Evolutionary conservation across 2,113 vertebrate genomes (phyloP).

Genomic region (Laticauda laticaudata): DNA sequence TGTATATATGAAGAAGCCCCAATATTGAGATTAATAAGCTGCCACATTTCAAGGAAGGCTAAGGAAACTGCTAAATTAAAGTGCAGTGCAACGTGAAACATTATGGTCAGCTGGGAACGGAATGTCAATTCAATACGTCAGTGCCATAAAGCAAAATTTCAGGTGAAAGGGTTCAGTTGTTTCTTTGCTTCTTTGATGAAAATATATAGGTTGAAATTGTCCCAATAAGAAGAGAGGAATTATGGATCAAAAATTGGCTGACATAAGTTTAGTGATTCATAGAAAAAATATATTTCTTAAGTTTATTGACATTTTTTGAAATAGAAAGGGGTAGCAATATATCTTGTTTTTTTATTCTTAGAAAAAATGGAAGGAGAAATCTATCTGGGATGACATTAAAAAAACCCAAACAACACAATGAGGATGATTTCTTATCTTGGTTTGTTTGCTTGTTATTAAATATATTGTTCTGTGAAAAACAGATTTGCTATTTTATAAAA

Average conservation of each 20-base stretch:
- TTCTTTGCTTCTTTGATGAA: slow-evolving; percentile 41
- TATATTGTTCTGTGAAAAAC: background rate
- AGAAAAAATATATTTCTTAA: slow-evolving; percentile 2
- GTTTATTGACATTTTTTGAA: background rate
- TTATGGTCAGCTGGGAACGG: slow-evolving; percentile 48
- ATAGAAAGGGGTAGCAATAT: background rate
- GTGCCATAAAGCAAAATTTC: slow-evolving; percentile 58
- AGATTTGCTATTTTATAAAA: slow-evolving; percentile 25
- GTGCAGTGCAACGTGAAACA: slow-evolving; percentile 56
- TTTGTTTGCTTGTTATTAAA: background rate
- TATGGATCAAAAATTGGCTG: slow-evolving; percentile 48
- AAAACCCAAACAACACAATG: slow-evolving; percentile 22
- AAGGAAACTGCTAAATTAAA: slow-evolving; percentile 69
- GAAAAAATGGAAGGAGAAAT: slow-evolving; percentile 60
- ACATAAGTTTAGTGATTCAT: slow-evolving; percentile 42
- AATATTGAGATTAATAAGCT: slow-evolving; percentile 69
- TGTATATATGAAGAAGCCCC: slow-evolving; percentile 53
- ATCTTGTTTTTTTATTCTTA: slow-evolving; percentile 59
- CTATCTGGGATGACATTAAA: slow-evolving; percentile 53
- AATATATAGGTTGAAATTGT: slow-evolving; percentile 48
- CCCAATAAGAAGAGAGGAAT: slow-evolving; percentile 47
- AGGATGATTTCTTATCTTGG: slow-evolving; percentile 34
- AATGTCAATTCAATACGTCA: slow-evolving; percentile 53
- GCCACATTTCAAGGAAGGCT: slow-evolving; percentile 63
- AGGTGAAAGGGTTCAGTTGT: slow-evolving; percentile 55